Percentiles rank a stretch among this genome's conserved stretches.
phyloP scores from a whole-genome alignment of 1,140 invertebrate genomes.

The Apis mellifera region DNA sequence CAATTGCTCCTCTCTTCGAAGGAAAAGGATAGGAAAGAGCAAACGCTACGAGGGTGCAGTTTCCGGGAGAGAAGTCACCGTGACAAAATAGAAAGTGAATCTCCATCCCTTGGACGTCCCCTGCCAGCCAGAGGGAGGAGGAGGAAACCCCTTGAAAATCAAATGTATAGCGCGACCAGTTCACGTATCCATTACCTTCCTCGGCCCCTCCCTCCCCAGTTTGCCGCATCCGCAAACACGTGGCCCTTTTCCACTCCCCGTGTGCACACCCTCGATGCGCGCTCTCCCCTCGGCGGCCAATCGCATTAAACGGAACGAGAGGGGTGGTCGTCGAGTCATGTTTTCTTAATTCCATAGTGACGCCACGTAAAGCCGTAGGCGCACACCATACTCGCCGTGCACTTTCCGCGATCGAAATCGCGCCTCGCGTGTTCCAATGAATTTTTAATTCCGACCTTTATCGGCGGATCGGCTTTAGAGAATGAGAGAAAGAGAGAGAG shows the following conservation, averaged over 20 bases:
- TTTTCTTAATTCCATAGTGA: constrained; percentile 65
- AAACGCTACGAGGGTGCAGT: constrained; percentile 46
- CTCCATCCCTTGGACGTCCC: constrained; percentile 48
- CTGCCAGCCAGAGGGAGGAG: constrained; percentile 42
- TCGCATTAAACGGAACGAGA: constrained; percentile 62
- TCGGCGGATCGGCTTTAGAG: constrained; percentile 33
- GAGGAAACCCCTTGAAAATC: constrained; percentile 57
- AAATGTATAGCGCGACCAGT: constrained; percentile 53
- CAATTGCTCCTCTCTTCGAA: background rate
- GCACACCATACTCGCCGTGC: constrained; percentile 18
- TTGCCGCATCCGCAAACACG: constrained; percentile 51
- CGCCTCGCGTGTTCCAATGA: constrained; percentile 40
- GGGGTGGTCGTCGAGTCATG: constrained; percentile 50
- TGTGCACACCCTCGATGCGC: constrained; percentile 19
- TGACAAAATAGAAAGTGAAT: constrained; percentile 73
- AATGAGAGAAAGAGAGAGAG: no score
- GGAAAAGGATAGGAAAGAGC: constrained; percentile 8
- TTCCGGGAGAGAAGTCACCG: constrained; percentile 63
- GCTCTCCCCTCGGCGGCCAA: constrained; percentile 37
- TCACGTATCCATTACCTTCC: constrained; percentile 71
- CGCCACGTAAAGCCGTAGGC: constrained; percentile 40
- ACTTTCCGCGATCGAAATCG: constrained; percentile 47
- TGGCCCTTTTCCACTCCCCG: constrained; percentile 30
- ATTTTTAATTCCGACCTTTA: constrained; percentile 40
- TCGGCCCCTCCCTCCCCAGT: constrained; percentile 47